Evolutionary conservation across 2,113 vertebrate species (phyloP).

Genomic region (Peucedramus taeniatus): DNA sequence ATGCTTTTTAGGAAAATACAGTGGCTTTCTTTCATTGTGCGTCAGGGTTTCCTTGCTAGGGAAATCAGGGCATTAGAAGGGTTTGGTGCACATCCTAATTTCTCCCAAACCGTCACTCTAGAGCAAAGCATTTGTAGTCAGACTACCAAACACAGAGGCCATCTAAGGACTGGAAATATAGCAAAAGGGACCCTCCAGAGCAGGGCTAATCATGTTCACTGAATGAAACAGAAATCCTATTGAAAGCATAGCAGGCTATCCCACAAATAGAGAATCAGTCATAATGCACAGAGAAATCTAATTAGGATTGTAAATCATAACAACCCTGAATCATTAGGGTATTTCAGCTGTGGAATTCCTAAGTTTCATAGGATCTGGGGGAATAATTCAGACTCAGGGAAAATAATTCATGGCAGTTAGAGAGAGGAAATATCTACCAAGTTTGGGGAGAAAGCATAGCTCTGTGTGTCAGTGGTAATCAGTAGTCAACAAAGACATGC

Average conservation of each 20-base stretch:
- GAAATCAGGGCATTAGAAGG: neutral
- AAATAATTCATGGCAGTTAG: neutral
- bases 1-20: neutral
- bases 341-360: neutral
- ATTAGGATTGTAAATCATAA: neutral
- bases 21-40: neutral
- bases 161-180: neutral
- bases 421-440: neutral
- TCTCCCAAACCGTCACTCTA: neutral
- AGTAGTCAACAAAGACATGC: neutral
- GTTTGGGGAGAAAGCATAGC: neutral
- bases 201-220: neutral
- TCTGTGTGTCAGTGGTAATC: neutral
- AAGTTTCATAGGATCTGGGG: neutral
- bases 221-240: neutral
- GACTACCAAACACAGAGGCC: neutral
- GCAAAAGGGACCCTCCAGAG: neutral
- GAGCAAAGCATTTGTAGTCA: neutral
- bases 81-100: neutral
- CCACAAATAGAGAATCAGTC: neutral
- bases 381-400: neutral
- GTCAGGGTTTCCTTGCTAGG: neutral
- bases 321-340: neutral
- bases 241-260: neutral
- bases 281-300: neutral